Conservation (phyloP, 2,113 vertebrate genomes). For the Dromiciops gliroides region DNA sequence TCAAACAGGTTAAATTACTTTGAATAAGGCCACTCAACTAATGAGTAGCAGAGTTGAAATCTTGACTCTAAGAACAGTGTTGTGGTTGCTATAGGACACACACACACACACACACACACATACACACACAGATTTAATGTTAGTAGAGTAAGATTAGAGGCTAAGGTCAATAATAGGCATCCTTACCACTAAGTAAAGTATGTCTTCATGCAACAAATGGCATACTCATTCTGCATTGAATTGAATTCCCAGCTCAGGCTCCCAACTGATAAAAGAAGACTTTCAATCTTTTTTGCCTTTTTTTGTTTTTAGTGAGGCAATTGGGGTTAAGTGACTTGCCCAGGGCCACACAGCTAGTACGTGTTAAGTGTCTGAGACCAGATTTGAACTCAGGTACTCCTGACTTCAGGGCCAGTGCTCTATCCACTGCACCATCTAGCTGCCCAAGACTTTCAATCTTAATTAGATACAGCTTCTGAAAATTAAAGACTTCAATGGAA, state of each 20-base stretch:
- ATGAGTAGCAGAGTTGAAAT: not conserved
- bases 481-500: not conserved
- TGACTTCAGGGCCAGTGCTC: too few relatives aligned
- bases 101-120: not conserved
- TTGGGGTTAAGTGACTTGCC: too few relatives aligned
- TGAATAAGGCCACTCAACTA: not conserved
- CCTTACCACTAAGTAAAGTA: not conserved
- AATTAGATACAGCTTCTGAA: not conserved
- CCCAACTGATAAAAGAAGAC: not conserved
- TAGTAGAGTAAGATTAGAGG: not conserved
- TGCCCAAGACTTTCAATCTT: not conserved
- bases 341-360: too few relatives aligned
- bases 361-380: too few relatives aligned
- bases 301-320: too few relatives aligned
- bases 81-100: not conserved
- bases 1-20: not conserved
- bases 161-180: not conserved
- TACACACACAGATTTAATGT: not conserved
- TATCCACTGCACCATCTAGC: too few relatives aligned
- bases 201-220: not conserved
- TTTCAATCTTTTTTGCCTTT: not conserved
- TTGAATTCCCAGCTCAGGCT: not conserved
- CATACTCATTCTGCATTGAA: not conserved
- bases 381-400: too few relatives aligned
- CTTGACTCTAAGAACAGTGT: not conserved